Evolutionary conservation across 2,797 vertebrate genomes (phyloP).

Genomic region (Synaphobranchus kaupii): DNA sequence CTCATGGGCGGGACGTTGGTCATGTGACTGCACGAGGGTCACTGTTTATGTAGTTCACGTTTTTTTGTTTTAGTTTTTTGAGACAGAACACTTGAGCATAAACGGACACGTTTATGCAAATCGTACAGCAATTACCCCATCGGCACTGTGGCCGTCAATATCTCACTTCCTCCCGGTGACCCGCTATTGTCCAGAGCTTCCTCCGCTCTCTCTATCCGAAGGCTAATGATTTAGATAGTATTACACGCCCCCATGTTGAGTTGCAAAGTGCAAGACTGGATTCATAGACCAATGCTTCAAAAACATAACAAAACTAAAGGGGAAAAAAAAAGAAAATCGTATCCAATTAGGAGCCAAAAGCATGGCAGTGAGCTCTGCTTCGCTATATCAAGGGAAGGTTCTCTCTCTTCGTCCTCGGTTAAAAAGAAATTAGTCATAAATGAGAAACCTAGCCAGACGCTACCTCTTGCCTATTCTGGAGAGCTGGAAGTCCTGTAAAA

Average conservation of each 20-base stretch:
- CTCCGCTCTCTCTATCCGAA: constrained; percentile 57
- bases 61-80: constrained; percentile 45
- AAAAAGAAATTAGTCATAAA: constrained; percentile 91
- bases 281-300: constrained; percentile 88
- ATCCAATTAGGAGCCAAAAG: constrained; percentile 89
- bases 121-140: constrained; percentile 61
- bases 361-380: constrained; percentile 91
- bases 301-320: constrained; percentile 67
- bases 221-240: constrained; percentile 80
- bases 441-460: constrained; percentile 91
- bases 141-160: constrained; percentile 58
- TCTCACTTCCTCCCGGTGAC: constrained; percentile 47
- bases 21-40: constrained; percentile 48
- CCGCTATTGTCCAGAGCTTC: constrained; percentile 64
- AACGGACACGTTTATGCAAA: constrained; percentile 65
- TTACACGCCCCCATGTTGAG: constrained; percentile 94
- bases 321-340: constrained; percentile 70
- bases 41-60: constrained; percentile 41
- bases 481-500: constrained; percentile 89
- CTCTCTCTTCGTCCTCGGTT: constrained; percentile 67
- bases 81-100: constrained; percentile 62
- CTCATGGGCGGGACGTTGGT: constrained; percentile 41
- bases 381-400: constrained; percentile 86
- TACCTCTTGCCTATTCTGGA: constrained; percentile 85
- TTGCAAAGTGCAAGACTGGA: constrained; percentile 97